phyloP scores from a whole-genome alignment of 2,888 invertebrate genomes.

The Carabus problematicus region DNA sequence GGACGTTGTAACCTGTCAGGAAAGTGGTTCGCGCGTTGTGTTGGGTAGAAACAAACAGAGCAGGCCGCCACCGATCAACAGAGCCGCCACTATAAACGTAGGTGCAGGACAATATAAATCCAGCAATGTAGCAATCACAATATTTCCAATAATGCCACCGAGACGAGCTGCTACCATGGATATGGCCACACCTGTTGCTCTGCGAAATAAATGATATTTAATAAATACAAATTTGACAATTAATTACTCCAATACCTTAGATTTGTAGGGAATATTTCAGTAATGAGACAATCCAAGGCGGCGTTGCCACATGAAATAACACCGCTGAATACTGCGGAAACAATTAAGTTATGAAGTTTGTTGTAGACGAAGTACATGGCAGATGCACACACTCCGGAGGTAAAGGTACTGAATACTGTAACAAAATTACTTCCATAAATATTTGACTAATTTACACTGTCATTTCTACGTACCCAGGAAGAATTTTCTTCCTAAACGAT shows the following conservation, averaged over 20 bases:
- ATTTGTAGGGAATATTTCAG: constrained; percentile 92
- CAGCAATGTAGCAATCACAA: constrained; percentile 86
- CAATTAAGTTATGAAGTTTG: constrained; percentile 82
- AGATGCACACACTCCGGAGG: constrained; percentile 83
- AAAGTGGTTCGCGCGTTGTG: constrained; percentile 79
- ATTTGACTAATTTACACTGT: background rate
- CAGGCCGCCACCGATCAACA: constrained; percentile 86
- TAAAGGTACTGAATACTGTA: constrained; percentile 83
- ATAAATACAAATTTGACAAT: background rate
- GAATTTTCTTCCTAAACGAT: constrained; percentile 83
- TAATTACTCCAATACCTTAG: constrained; percentile 67
- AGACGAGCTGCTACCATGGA: constrained; percentile 89
- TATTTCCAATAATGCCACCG: constrained; percentile 87
- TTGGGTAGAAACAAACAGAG: constrained; percentile 89
- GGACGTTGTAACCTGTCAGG: constrained; percentile 50
- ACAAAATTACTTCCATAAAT: constrained; percentile 42
- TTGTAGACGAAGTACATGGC: constrained; percentile 86
- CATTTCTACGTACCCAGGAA: constrained; percentile 65
- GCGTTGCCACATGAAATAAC: constrained; percentile 90
- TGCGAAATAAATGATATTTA: constrained; percentile 54
- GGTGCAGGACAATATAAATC: constrained; percentile 91
- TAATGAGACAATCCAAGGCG: constrained; percentile 89
- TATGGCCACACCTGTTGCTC: constrained; percentile 89
- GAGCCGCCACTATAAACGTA: constrained; percentile 86
- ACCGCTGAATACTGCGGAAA: constrained; percentile 85